These are phyloP conservation scores for Aldabrachelys gigantea DNA, from an alignment of 2,113 vertebrate species.

Conservation along the genomic window DNA sequence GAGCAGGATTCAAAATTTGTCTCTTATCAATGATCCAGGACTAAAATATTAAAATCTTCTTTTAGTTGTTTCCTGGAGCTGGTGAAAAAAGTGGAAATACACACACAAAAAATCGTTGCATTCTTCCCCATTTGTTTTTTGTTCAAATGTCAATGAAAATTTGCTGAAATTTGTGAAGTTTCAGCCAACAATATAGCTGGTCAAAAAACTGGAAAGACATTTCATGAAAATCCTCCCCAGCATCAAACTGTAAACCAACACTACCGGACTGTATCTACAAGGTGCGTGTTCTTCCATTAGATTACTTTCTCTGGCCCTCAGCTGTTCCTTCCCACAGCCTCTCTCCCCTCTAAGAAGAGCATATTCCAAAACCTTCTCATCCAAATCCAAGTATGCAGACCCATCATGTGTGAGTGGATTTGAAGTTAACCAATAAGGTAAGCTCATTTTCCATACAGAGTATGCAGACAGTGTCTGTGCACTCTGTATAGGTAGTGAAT, in stretches of 20 bases:
- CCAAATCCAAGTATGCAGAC: not conserved
- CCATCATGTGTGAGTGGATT: accelerated
- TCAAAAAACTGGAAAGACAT: not conserved
- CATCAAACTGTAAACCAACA: not conserved
- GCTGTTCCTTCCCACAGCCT: not conserved
- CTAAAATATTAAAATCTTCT: not conserved
- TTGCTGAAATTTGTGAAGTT: not conserved
- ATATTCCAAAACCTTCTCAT: not conserved
- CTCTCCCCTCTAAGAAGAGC: not conserved
- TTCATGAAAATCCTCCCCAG: not conserved
- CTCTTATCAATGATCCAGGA: not conserved
- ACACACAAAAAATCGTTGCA: not conserved
- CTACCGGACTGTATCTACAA: not conserved
- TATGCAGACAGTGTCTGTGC: not conserved
- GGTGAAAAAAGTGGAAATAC: not conserved
- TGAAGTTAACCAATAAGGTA: not conserved
- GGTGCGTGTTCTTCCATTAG: not conserved
- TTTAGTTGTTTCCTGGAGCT: not conserved
- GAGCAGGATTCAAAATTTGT: not conserved
- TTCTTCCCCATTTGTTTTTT: not conserved
- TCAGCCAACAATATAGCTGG: not conserved
- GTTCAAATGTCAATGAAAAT: not conserved
- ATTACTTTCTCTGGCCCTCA: not conserved
- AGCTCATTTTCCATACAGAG: not conserved
- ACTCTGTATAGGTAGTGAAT: not conserved